Evolutionary conservation across 2,113 vertebrate species (phyloP), one percentile per base, ranked within the genome.

Genomic region (Natator depressus): DNA sequence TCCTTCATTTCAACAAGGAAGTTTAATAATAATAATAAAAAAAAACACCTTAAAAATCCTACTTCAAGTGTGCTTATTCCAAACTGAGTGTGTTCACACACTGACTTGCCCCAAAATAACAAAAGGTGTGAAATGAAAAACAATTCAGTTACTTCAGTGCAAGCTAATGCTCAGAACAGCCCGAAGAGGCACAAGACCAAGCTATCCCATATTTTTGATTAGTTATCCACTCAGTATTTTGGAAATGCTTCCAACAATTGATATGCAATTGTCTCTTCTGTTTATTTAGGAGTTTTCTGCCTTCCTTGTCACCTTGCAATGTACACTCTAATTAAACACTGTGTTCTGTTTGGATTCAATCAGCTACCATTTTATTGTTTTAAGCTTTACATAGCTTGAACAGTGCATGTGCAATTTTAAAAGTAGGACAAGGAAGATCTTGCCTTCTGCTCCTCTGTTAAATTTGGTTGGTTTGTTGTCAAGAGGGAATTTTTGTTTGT

Each of bases 71-170:
- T 38, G n/a, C 46, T 87, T 51, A 80, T 47, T 53, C 55, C 84
- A 46, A 38, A 46, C 19, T 72, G n/a, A 72, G 65, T 17, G 19
- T 47, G 1, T 57, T 20, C 2, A 0, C 4, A 76, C 80, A 5
- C 3, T 35, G 1, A 0, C 0, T 0, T 0, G 0, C 8, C 42
- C 38, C 0, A 0, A 1, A 0, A 8, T 0, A 29, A 55, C 38
- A 3, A 51, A 1, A 0, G 35, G 78, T 11, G 82, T 9, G 59
- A 49, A 54, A 1, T 0, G 31, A 1, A 62, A 35, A 13, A 0
- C 0, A 25, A 19, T 3, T 55, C 50, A 79, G 50, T 24, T 46
- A 0, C 24, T 78, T 82, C 80, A 12, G n/a, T 31, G 0, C 1
- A 0, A 16, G 25, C 10, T 80, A 50, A 10, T 3, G 65, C 25